Evolutionary conservation across 1,140 invertebrate species (phyloP), one percentile per base, ranked within the genome.

Genomic region (Ptiloglossa arizonensis): DNA sequence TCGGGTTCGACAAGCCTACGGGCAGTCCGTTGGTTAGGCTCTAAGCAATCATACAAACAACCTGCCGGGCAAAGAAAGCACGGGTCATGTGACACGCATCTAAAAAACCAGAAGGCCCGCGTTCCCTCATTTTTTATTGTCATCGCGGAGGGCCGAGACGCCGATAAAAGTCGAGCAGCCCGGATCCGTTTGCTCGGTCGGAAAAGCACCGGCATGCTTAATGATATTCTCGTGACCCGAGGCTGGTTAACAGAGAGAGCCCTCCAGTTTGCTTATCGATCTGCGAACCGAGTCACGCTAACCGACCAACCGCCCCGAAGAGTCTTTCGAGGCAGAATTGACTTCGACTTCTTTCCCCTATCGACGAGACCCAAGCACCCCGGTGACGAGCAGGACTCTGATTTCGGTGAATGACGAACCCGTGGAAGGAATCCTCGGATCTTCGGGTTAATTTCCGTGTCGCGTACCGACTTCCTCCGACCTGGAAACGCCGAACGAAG

Each of bases 211-310:
- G 81, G 70, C 70, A 71, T 62, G 83, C 78, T 85, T 86, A 86
- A 83, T 83, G 86, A 80, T 86, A 86, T 86, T 86, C 83, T 81
- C 84, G 85, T 86, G 85, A 86, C 85, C 79, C 73, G 77, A 81
- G 83, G 81, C 84, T 82, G 84, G 74, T 86, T 86, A 86, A 81
- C 79, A 50, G 69, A 57, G 66, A 85, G 64, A 80, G 71, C 82
- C 79, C 83, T 81, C 63, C 69, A 80, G 74, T 60, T 41, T 77
- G 85, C 64, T 68, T 86, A 86, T 86, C 85, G 85, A 86, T 86
- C 85, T 71, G 72, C 75, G 81, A 86, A 86, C 80, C 81, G 29
- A 86, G 85, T 86, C 84, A 86, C 85, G 85, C 84, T 62, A 86
- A 82, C 84, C 81, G 70, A 70, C 59, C 73, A 73, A 77, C 69